Evolutionary conservation across 2,888 invertebrate species (phyloP).

Genomic region (Microctonus aethiopoides): DNA sequence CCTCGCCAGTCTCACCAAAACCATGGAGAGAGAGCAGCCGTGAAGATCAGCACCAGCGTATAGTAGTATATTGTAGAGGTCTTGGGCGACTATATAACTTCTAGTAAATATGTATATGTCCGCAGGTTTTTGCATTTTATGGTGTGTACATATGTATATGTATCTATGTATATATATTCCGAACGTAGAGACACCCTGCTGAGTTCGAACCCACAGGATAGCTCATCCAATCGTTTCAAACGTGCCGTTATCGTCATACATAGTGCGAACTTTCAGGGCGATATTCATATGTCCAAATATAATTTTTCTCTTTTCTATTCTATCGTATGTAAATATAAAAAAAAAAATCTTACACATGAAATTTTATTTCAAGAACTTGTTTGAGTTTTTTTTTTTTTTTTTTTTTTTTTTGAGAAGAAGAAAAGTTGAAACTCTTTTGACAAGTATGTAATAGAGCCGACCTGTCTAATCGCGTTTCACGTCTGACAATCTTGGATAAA

Average conservation of each 20-base stretch:
- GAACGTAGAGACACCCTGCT: constrained; percentile 50
- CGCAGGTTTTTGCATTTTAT: background rate
- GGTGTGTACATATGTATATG: constrained; percentile 32
- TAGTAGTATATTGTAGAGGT: constrained; percentile 38
- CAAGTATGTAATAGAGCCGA: constrained; percentile 7
- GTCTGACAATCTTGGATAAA: constrained; percentile 28
- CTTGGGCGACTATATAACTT: background rate
- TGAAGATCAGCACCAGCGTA: background rate
- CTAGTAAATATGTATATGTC: background rate
- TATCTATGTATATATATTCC: constrained; percentile 12
- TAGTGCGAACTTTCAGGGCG: constrained; percentile 39
- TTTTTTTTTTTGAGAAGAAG: no score
- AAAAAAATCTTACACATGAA: background rate
- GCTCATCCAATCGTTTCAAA: constrained; percentile 47
- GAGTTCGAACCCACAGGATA: constrained; percentile 42
- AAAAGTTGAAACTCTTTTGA: background rate
- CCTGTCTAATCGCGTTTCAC: constrained; percentile 19
- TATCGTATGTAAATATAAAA: background rate
- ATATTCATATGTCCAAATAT: constrained; percentile 30
- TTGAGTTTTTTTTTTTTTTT: no score
- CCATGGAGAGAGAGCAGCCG: background rate
- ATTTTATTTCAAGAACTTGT: background rate
- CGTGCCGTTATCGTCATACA: constrained; percentile 44
- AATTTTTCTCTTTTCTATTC: constrained; percentile 4
- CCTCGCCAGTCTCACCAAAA: constrained; percentile 40